Base-by-base conservation (phyloP, 2,888 invertebrate species). In the Sminthurides aquaticus region DNA sequence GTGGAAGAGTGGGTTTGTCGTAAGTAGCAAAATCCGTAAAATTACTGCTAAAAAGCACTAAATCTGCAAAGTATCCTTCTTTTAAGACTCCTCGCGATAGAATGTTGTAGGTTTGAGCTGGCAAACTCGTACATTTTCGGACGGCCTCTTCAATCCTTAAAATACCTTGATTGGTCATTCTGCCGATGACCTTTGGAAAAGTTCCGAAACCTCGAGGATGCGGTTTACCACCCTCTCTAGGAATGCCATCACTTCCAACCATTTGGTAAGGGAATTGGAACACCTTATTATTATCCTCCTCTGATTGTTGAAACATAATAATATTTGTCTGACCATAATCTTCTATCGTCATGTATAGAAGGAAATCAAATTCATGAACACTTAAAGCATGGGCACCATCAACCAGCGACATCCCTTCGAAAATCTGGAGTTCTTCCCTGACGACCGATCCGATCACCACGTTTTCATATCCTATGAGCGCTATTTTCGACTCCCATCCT, bases 201-300 rank as follows among this genome's bases (percentile, higher is more conserved):
- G 70, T 66, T 18, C 71, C 73, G 26, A 69, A 73, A 8, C 68
- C 70, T 34, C 73, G 43, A 0, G 73, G 73, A 48, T 73, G 73
- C 0, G 73, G 73, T 24, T 72, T 73, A 1, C 70, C 70, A 27
- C 71, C 71, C 8, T 62, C 60, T 61, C 73, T 57, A 1, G 73
- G 73, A 52, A 73, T 73, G 25, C 69, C 69, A 52, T 73, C 73
- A 58, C 71, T 72, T 22, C 73, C 73, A 62, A 73, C 66, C 69
- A 73, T 73, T 56, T 73, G 73, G 0, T 69, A 43, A 29, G 57
- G 25, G 20, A 66, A 70, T 2, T 57, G 60, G 15, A 73, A 71
- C 3, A 72, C 71, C 58, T 66, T 52, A 25, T 64, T 62, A 27
- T 69, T 65, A 49, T 73, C 73, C 15, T 60, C 61, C 18, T 70